Conservation (phyloP, 2,888 invertebrate species). For the Tipula lateralis region DNA sequence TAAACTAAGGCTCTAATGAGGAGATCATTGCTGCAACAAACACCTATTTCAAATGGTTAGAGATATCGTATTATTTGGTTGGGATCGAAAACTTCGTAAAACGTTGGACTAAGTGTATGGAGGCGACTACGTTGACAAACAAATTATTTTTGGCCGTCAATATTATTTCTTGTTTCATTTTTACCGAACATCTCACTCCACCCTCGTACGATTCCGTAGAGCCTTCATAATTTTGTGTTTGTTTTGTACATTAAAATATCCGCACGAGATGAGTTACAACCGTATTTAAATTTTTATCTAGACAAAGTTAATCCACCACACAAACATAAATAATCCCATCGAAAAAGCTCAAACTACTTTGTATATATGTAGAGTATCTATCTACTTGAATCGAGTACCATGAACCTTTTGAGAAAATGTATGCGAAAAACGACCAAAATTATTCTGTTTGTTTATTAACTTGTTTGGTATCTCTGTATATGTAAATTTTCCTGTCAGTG, state of each 20-base stretch:
- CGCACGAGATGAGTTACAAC: not conserved
- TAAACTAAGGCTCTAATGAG: too few relatives aligned
- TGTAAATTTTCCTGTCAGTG: too few relatives aligned
- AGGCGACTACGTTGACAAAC: too few relatives aligned
- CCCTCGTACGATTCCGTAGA: too few relatives aligned
- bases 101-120: too few relatives aligned
- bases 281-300: not conserved
- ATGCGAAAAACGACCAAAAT: not conserved
- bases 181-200: too few relatives aligned
- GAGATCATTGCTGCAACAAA: too few relatives aligned
- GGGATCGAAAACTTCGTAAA: too few relatives aligned
- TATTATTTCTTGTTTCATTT: too few relatives aligned
- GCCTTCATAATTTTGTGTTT: not conserved
- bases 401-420: not conserved
- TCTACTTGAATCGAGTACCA: not conserved
- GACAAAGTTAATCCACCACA: not conserved
- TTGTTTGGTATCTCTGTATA: not conserved
- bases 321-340: not conserved
- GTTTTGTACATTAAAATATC: not conserved
- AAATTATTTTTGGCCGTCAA: too few relatives aligned
- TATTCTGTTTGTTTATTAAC: slow-evolving; percentile 2
- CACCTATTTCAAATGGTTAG: too few relatives aligned
- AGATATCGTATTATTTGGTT: too few relatives aligned
- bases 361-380: not conserved
- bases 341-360: not conserved